These are phyloP conservation scores for Drosophila nebulosa DNA, from an alignment of 1,140 invertebrate species.

Conservation along the genomic window DNA sequence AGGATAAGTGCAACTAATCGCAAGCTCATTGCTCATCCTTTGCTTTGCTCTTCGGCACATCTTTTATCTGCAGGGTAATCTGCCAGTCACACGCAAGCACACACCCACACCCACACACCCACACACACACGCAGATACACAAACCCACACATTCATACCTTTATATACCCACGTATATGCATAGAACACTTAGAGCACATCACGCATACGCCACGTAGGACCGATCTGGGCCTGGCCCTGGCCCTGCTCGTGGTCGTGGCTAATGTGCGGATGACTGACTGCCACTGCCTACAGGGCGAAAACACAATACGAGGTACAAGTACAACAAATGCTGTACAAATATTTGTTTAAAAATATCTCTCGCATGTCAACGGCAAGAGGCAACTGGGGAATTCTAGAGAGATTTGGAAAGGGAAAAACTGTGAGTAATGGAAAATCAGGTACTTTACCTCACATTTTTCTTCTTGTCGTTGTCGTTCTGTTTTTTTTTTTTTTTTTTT, in stretches of 20 bases:
- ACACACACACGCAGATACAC: background rate
- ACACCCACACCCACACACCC: background rate
- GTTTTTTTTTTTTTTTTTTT: background rate
- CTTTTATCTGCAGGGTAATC: slow-evolving; percentile 42
- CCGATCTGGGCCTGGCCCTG: background rate
- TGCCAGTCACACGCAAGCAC: slow-evolving; percentile 10
- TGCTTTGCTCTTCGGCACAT: slow-evolving; percentile 18
- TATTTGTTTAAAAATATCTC: slow-evolving; percentile 64
- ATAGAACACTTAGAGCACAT: slow-evolving; percentile 18
- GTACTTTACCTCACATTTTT: slow-evolving; percentile 5
- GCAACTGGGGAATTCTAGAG: slow-evolving; percentile 29
- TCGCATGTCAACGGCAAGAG: slow-evolving; percentile 60
- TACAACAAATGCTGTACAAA: slow-evolving; percentile 49
- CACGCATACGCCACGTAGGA: slow-evolving; percentile 40
- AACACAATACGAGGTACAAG: slow-evolving; percentile 35
- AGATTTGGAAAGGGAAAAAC: slow-evolving; percentile 5
- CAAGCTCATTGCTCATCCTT: slow-evolving; percentile 50
- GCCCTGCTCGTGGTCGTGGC: background rate
- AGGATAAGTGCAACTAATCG: slow-evolving; percentile 47
- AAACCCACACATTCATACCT: background rate
- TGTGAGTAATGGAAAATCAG: slow-evolving; percentile 32
- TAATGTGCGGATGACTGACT: slow-evolving; percentile 24
- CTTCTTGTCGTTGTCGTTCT: background rate
- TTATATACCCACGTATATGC: background rate
- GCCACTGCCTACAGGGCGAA: slow-evolving; percentile 32